These are phyloP conservation scores for Campylorhamphus procurvoides DNA, from an alignment of 2,113 vertebrate species.

Conservation along the genomic window DNA sequence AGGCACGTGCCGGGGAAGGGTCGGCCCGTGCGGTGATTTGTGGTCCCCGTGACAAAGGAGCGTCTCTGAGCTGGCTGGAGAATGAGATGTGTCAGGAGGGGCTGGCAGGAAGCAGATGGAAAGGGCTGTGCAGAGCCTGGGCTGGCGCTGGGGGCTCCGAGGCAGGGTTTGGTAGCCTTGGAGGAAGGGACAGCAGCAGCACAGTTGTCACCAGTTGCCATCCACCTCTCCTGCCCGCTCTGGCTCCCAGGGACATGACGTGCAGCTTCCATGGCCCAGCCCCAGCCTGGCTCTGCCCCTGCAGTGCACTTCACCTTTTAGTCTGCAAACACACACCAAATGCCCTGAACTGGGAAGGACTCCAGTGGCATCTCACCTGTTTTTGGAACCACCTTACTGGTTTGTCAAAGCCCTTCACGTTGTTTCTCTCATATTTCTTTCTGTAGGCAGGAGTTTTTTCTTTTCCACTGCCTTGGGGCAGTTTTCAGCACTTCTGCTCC, in stretches of 20 bases:
- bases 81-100: not conserved
- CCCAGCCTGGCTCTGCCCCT: not conserved
- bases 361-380: not conserved
- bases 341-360: too few species aligned
- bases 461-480: too few species aligned
- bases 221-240: not conserved
- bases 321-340: too few species aligned
- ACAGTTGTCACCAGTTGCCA: not conserved
- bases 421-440: not conserved
- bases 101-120: slow-evolving; percentile 18
- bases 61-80: not conserved
- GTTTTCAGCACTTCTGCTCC: not conserved
- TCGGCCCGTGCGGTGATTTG: not conserved
- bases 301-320: not conserved
- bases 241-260: accelerated
- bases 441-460: not conserved
- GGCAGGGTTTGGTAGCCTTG: not conserved
- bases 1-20: not conserved
- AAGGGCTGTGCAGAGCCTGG: not conserved
- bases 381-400: not conserved
- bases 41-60: not conserved
- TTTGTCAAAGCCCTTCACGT: not conserved
- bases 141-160: not conserved
- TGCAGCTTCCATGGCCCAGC: accelerated
- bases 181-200: not conserved